A percentile compares a stretch with the other conserved stretches of the same genome.
These are phyloP conservation scores for Tachyglossus aculeatus DNA, from an alignment of 2,797 vertebrate genomes.

Conservation along the genomic window DNA sequence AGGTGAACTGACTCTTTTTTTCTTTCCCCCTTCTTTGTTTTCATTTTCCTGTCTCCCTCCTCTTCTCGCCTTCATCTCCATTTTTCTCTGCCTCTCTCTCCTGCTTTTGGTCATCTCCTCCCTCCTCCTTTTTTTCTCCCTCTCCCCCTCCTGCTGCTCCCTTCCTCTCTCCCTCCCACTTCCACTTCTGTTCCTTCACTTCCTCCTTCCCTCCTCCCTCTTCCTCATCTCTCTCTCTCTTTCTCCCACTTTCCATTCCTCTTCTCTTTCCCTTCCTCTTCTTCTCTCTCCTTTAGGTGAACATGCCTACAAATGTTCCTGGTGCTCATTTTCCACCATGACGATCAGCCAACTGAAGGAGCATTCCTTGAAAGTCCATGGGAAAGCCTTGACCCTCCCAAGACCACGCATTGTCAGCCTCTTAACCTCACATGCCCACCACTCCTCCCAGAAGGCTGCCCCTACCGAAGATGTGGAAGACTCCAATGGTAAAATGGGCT, in stretches of 20 bases:
- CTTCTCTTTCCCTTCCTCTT: slow-evolving; percentile 17
- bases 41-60: neutral
- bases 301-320: slow-evolving; percentile 95
- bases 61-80: too few species aligned
- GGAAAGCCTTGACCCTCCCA: slow-evolving; percentile 90
- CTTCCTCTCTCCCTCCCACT: neutral
- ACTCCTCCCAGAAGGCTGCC: slow-evolving; percentile 75
- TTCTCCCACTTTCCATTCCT: slow-evolving; percentile 57
- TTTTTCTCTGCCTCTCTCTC: neutral
- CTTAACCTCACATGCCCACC: slow-evolving; percentile 83
- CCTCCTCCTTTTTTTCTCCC: too few species aligned
- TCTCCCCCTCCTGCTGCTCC: neutral
- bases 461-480: slow-evolving; percentile 75
- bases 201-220: neutral
- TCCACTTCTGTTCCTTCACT: too few species aligned
- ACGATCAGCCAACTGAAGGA: slow-evolving; percentile 98
- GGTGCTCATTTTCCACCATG: slow-evolving; percentile 94
- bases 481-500: slow-evolving; percentile 83
- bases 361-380: slow-evolving; percentile 93
- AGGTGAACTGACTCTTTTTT: neutral
- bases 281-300: slow-evolving; percentile 83
- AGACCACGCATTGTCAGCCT: slow-evolving; percentile 88
- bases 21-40: neutral
- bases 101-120: too few species aligned
- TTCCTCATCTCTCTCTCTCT: too few species aligned